Percentiles rank a stretch among this genome's conserved stretches.
phyloP scores from a whole-genome alignment of 2,113 vertebrate species.

The Nanger granti region DNA sequence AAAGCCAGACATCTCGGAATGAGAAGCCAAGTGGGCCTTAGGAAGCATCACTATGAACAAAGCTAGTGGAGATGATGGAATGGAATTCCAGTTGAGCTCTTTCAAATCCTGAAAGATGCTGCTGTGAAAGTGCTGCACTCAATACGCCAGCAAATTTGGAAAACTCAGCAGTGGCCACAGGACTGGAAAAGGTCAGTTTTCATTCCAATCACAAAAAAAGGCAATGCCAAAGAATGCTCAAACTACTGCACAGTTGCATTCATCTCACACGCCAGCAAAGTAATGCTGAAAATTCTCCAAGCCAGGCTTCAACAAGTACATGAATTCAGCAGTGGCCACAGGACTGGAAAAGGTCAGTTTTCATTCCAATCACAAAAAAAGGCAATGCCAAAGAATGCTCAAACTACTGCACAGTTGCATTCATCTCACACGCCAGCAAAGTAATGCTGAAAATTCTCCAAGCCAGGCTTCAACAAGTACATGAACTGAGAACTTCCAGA shows the following conservation, averaged over 20 bases:
- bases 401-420: not conserved
- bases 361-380: not conserved
- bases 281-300: not conserved
- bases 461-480: not conserved
- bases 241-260: not conserved
- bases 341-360: not conserved
- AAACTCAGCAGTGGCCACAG: not conserved
- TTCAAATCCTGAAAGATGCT: not conserved
- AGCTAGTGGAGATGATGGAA: not conserved
- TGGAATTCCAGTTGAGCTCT: not conserved
- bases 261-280: not conserved
- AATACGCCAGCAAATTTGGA: not conserved
- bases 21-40: fast-evolving
- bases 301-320: not conserved
- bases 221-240: not conserved
- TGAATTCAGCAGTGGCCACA: too few relatives aligned
- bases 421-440: not conserved
- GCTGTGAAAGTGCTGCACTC: not conserved
- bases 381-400: not conserved
- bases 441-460: not conserved
- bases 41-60: not conserved
- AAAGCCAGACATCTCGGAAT: not conserved
- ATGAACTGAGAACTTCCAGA: not conserved
- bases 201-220: not conserved
- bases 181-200: not conserved